Base-by-base conservation (phyloP, 2,113 vertebrate genomes). In the Piprites chloris region DNA sequence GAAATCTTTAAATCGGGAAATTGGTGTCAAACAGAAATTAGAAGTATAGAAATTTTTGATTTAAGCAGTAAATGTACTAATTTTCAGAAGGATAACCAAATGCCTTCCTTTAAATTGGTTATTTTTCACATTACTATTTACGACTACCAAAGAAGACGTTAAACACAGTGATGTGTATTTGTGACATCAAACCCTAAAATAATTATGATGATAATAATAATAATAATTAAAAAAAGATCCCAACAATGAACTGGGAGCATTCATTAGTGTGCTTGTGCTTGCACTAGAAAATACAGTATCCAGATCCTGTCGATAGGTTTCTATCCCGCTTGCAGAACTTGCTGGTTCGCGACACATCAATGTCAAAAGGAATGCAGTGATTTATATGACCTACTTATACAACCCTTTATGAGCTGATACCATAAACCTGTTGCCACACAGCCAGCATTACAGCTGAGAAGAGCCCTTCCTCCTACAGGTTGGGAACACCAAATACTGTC, bases 401-500 rank as follows among this genome's bases (percentile, higher is more conserved):
- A 41, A 13, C 66, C 73, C 69, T 62, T 73, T 46, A 62, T 69
- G 67, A 71, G 56, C 44, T 37, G 50, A 14, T 65, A 68, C 10
- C 72, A 53, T n/a, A 62, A 83, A 72, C 69, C 63, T 91, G 81
- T 78, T 96, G 90, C 86, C 91, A 83, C 63, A 91, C 61, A 83
- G 67, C 20, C 94, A 89, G 10, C 67, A 26, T 17, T 44, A 55
- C 26, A 68, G 52, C 33, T 89, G 73, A 69, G 79, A 52, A 23
- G 24, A 90, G 41, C 32, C 56, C 66, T 56, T 86, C 72, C 73
- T 74, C 61, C 49, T 39, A 24, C 4, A 78, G 67, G n/a, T 12
- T 80, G 87, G 61, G 73, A 96, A 91, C 73, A 46, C 46, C 53
- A 68, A 89, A 68, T 41, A 35, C 94, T 59, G 39, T 49, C 88